Percentiles rank a stretch among this genome's conserved stretches.
These are phyloP conservation scores for Forbesichthys papilliferus DNA, from an alignment of 2,113 vertebrate species.

Conservation along the genomic window DNA sequence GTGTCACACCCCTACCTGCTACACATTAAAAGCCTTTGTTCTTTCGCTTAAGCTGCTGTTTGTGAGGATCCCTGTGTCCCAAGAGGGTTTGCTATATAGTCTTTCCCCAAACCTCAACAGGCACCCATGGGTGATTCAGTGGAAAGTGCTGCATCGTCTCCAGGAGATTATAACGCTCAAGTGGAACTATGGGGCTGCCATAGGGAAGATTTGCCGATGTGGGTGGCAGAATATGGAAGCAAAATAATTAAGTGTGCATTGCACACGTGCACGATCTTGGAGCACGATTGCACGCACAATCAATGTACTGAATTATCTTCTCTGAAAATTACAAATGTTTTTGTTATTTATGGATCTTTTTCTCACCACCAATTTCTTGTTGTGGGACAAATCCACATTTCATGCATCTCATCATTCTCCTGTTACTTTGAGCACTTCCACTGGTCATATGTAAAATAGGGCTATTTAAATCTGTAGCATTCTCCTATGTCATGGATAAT, in stretches of 20 bases:
- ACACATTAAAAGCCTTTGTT: background rate
- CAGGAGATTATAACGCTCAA: background rate
- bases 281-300: background rate
- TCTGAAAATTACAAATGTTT: background rate
- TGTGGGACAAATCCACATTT: slow-evolving; percentile 4
- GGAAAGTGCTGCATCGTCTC: background rate
- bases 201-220: background rate
- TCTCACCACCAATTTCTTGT: background rate
- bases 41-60: background rate
- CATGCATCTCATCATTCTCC: background rate
- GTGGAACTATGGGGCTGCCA: background rate
- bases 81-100: background rate
- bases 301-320: background rate
- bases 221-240: background rate
- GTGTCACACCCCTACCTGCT: background rate
- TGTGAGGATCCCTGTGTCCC: background rate
- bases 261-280: background rate
- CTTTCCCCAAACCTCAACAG: background rate
- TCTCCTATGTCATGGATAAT: background rate
- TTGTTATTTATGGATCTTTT: background rate
- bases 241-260: background rate
- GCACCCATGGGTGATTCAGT: background rate
- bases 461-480: too few relatives aligned
- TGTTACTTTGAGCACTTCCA: too few relatives aligned
- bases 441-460: too few relatives aligned